These are phyloP conservation scores for Pegoplata infirma DNA, from an alignment of 2,888 invertebrate genomes.

Conservation along the genomic window DNA sequence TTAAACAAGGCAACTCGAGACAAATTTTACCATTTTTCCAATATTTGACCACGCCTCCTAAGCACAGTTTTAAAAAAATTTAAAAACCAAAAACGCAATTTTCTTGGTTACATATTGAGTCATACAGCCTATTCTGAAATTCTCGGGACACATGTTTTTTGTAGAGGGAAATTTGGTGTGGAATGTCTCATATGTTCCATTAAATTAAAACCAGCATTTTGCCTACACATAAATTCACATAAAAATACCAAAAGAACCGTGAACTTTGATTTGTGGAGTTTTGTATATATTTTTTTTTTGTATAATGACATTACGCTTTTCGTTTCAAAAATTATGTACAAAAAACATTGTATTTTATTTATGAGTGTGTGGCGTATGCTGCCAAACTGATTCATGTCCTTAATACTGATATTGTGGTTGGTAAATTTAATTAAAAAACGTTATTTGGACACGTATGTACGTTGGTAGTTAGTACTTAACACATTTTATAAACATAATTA, in stretches of 20 bases:
- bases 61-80: no score
- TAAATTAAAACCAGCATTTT: neutral
- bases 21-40: no score
- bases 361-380: neutral
- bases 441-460: neutral
- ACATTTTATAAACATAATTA: no score
- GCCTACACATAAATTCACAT: neutral
- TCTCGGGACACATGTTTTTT: no score
- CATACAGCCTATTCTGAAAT: no score
- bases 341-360: neutral
- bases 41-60: no score
- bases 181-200: no score
- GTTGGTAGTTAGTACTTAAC: neutral
- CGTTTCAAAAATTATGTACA: neutral
- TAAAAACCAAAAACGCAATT: no score
- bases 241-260: neutral
- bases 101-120: no score
- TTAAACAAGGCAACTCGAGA: no score
- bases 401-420: neutral
- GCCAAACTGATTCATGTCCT: neutral
- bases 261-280: neutral
- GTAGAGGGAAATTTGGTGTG: no score
- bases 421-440: slow-evolving; percentile 8
- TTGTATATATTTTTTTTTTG: neutral
- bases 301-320: neutral